Evolutionary conservation across 92 coral and sea anemone genomes (phyloP), one percentile per base, ranked within the genome.

Genomic region (Diadumene lineata): DNA sequence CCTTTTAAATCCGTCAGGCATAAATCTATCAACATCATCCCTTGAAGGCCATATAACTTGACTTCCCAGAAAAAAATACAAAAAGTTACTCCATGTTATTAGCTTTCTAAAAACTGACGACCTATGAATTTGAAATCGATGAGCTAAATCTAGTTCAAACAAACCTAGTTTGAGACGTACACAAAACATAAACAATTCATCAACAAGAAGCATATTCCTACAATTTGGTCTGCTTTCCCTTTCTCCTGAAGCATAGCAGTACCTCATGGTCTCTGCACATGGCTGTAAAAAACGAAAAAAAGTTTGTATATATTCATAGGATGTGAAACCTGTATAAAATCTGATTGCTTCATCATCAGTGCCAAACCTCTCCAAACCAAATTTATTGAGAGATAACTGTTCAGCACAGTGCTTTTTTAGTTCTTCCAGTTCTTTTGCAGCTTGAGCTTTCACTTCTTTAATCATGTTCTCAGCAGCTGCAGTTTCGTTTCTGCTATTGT

Each of bases 81-180:
- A 29, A 66, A 46, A 85, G 26, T 85, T 70, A 10, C 31, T 8
- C 85, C 89, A 84, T 0, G 89, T 78, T 16, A 55, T 69, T 24
- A 90, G 9, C 65, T 86, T 86, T 56, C 89, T 86, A 50, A 84
- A 69, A 43, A 82, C 82, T n/a, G 76, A 6, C 24, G 87, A 76
- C n/a, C 71, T 33, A 34, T 85, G 83, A n/a, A 90, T 60, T 9
- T 75, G 73, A 82, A 80, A 79, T 48, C 91, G 64, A 31, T 34
- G 68, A 19, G 91, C 84, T 16, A 84, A 38, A 32, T 86, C 91
- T 46, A 65, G 81, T 32, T 53, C 86, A 81, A 81, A 74, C 33
- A 81, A 30, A 46, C 86, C 86, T 61, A 74, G 79, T 60, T 55
- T 73, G 2, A 80, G 29, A 18, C 79, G 61, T 34, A 80, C 79